Base-by-base conservation (phyloP, 2,113 vertebrate species). In the Ailurus styani region DNA sequence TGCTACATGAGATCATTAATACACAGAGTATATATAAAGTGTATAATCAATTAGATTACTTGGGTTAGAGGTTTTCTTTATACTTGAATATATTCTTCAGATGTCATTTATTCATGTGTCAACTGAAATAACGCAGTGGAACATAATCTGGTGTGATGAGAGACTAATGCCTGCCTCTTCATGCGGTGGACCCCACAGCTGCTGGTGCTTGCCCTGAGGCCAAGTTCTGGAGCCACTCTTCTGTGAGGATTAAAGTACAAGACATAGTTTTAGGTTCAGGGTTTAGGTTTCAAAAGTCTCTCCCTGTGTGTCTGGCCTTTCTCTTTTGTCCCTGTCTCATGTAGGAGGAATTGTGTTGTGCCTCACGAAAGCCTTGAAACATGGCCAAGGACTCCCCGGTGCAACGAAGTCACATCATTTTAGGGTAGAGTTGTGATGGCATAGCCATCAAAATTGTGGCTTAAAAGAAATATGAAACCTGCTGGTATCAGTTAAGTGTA, bases 211-310 rank as follows among this genome's bases (percentile, higher is more conserved):
- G 91, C 95, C 84, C 97, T 68, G 93, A 91, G 82, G 92, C 96
- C 91, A 77, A 60, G 79, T 31, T 98, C 94, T 37, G 14, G 96
- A 98, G 98, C 90, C 94, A 79, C 97, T 93, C 96, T 98, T 98
- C 97, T 97, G 25, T 93, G 25, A 40, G 98, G 97, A 98, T 99
- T 98, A 98, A 97, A 98, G 96, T 82, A 93, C 93, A 97, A 98
- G 98, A 98, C 98, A 96, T 97, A 98, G 96, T 97, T 98, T 98
- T 89, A 96, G 93, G 40, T 92, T 98, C 85, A 88, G 96, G 98
- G 97, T 98, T 98, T 98, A 96, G 95, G 64, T 98, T 98, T 98
- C 98, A 68, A 21, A 64, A 88, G 95, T 89, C 87, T 93, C 47
- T 91, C 75, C 77, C 42, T 3, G 0, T 97, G 40, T 97, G 88